Evolutionary conservation across 1,140 invertebrate species (phyloP).

Genomic region (Brachionus plicatilis): DNA sequence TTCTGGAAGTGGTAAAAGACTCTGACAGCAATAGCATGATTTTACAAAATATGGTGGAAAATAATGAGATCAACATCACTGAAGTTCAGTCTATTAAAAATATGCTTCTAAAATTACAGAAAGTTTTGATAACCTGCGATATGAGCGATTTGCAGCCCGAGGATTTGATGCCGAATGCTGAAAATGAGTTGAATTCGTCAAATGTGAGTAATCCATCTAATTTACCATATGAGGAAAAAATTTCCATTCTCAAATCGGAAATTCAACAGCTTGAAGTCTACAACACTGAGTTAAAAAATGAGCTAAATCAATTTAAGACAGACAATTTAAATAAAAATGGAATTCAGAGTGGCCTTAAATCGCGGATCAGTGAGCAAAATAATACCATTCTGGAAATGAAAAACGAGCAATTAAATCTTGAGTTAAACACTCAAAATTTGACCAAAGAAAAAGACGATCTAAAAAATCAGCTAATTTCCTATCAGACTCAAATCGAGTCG

Average conservation of each 20-base stretch:
- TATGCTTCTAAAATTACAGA: background rate
- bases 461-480: background rate
- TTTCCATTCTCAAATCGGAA: slow-evolving; percentile 1
- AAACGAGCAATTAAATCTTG: slow-evolving; percentile 14
- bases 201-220: background rate
- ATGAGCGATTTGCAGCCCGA: background rate
- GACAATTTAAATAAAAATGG: slow-evolving; percentile 26
- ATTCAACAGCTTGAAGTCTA: slow-evolving; percentile 8
- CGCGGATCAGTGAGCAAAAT: slow-evolving; percentile 22
- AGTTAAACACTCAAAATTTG: background rate
- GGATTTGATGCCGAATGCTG: background rate
- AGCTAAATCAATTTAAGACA: slow-evolving; percentile 21
- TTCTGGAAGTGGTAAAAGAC: background rate
- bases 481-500: background rate
- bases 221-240: slow-evolving; percentile 31
- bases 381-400: slow-evolving; percentile 35
- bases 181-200: background rate
- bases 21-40: background rate
- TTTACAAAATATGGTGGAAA: background rate
- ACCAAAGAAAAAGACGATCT: slow-evolving; percentile 26
- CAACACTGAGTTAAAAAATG: slow-evolving; percentile 26
- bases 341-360: slow-evolving; percentile 7
- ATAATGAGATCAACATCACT: background rate
- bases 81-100: slow-evolving; percentile 7
- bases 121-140: background rate